Evolutionary conservation across 1,140 invertebrate genomes (phyloP).

Genomic region (Heterodera carotae): DNA sequence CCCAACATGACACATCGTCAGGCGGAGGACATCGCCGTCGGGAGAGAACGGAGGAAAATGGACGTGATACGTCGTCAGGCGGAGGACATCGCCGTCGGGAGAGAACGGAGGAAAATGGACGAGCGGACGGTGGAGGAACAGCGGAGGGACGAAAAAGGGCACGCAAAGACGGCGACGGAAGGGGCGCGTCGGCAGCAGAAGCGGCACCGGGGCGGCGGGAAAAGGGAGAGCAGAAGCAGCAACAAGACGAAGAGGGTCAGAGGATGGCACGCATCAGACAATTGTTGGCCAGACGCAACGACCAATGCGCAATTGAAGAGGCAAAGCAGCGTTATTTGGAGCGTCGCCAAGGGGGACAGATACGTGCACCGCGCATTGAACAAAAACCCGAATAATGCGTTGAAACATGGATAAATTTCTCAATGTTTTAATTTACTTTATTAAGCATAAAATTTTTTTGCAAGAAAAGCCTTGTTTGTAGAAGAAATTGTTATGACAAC

Average conservation of each 20-base stretch:
- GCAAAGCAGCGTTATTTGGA: conserved; percentile 36
- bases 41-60: not conserved
- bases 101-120: not conserved
- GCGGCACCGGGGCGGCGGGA: not conserved
- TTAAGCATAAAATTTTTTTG: too few species aligned
- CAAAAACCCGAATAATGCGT: not conserved
- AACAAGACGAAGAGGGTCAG: not conserved
- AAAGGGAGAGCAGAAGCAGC: not conserved
- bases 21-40: not conserved
- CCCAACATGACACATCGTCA: not conserved
- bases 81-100: not conserved
- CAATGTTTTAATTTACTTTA: too few species aligned
- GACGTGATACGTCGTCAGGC: not conserved
- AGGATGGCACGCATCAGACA: conserved; percentile 36
- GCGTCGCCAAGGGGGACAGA: conserved; percentile 25
- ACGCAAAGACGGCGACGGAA: not conserved
- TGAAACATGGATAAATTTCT: too few species aligned
- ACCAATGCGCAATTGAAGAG: conserved; percentile 14
- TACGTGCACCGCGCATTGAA: conserved; percentile 7
- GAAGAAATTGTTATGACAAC: too few species aligned
- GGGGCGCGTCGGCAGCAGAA: not conserved
- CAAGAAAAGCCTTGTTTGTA: too few species aligned
- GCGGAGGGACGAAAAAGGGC: not conserved
- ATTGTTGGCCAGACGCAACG: conserved; percentile 27
- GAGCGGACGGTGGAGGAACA: not conserved